Base-by-base conservation (phyloP, 2,113 vertebrate species). In the Neotoma lepida region DNA sequence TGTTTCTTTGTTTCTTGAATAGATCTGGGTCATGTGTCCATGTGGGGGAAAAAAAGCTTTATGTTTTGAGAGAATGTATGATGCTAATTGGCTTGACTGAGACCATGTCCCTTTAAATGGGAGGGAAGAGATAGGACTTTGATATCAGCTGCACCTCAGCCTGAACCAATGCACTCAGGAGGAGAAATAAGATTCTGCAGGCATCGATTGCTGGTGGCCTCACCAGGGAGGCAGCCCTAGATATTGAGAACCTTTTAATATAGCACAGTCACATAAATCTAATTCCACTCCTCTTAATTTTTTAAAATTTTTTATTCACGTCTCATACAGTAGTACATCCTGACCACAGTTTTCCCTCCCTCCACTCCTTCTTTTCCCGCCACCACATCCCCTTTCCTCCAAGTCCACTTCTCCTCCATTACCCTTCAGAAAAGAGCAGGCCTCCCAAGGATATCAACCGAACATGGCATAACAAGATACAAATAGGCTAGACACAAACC, bases 221-320 rank as follows among this genome's bases (percentile, higher is more conserved):
- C 86, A 18, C 24, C 30, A 2, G 4, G n/a, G 46, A 66, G 30
- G 17, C 44, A 93, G 35, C 3, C n/a, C 6, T 84, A 94, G 35
- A 78, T 64, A 82, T 0, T 54, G 39, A 80, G 51, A 88, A 94
- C 74, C 9, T 66, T 93, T 95, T 74, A 56, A 64, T 87, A 30
- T 9, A 49, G 58, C 41, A 74, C 26, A 86, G 54, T 73, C n/a
- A 41, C 12, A 58, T 66, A 61, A 90, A 86, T 30, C 35, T 13
- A 68, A 94, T 90, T 89, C 76, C 84, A 18, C 70, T 92, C 77
- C 63, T 76, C 44, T 81, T 58, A 64, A 9, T 85, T 56, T 88
- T 28, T 14, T 39, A 5, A 20, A 39, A 39, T 4, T 24, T 26
- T 41, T 74, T 46, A 41, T 58, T 82, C 7, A 0, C n/a, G 54